Conservation (phyloP, 2,113 vertebrate genomes). For the Pelecanoides urinatrix region DNA sequence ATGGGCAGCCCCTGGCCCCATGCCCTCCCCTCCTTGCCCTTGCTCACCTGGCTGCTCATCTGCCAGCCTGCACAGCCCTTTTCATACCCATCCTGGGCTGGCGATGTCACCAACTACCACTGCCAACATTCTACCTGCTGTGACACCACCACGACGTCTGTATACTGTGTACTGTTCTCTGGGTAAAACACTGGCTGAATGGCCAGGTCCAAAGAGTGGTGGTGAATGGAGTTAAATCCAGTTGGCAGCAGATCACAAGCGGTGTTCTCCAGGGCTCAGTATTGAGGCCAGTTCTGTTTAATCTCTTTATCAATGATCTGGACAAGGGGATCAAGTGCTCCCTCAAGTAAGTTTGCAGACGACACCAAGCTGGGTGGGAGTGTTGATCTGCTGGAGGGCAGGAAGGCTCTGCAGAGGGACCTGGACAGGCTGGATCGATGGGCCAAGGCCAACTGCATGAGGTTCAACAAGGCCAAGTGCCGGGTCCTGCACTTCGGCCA, state of each 20-base stretch:
- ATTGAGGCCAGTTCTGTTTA: background rate
- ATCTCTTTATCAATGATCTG: background rate
- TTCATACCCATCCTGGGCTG: background rate
- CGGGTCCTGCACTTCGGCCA: too few relatives aligned
- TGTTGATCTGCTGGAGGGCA: too few relatives aligned
- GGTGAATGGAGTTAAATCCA: background rate
- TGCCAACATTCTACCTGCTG: background rate
- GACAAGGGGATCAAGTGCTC: too few relatives aligned
- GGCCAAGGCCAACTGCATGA: too few relatives aligned
- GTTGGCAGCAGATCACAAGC: fast-evolving
- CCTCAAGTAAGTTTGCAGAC: too few relatives aligned
- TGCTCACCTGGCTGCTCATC: background rate
- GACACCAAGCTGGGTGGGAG: too few relatives aligned
- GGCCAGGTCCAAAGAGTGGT: background rate
- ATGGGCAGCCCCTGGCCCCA: background rate
- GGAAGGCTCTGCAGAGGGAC: too few relatives aligned
- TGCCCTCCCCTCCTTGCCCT: background rate
- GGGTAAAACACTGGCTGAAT: background rate
- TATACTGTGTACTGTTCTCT: background rate
- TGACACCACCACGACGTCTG: background rate
- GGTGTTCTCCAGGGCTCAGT: background rate
- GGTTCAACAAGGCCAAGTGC: too few relatives aligned
- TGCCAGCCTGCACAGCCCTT: background rate
- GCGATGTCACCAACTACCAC: background rate
- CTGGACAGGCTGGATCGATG: too few relatives aligned